Evolutionary conservation across 2,797 vertebrate species (phyloP), one percentile per base, ranked within the genome.

Genomic region (Poeciliopsis turneri): DNA sequence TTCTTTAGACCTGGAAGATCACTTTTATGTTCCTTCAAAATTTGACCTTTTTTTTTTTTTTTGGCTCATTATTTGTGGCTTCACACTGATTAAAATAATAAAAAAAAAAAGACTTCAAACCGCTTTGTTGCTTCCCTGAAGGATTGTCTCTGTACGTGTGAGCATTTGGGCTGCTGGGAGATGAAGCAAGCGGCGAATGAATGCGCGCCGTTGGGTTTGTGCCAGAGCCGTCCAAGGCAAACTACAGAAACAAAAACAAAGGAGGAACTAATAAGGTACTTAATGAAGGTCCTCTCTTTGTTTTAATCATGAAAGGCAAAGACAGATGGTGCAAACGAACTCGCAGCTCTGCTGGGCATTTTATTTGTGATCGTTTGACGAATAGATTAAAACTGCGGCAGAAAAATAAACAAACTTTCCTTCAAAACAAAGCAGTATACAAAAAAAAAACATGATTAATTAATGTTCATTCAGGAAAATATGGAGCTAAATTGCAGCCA

Each of bases 281-380:
- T 82, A 87, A 87, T 87, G 89, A 90, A 91, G 80, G 85, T 73
- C 16, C 18, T 79, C 77, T 78, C 86, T 92, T 91, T 92, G 85
- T 90, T 88, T 89, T 72, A 39, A 77, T 55, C 75, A 30, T 85
- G 83, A 84, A 90, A 88, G 81, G 88, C 85, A 57, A 36, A 70
- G 84, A 86, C 91, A 92, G 92, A 90, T 94, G 91, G 90, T 84
- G 74, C 25, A 90, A 90, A 86, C 75, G 84, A 92, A 91, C 74
- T 71, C 13, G 59, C 73, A 78, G 77, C 30, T 66, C 30, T 66
- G 28, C 64, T 72, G 73, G n/a, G 75, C 0, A 46, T 46, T 47
- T 30, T 36, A 47, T 13, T 28, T 57, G 36, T n/a, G 28, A n/a
- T 59, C 12, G 23, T 61, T 49, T 6, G 4, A 46, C 23, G 20